Base-by-base conservation (phyloP, 2,113 vertebrate genomes). In the Dromaius novaehollandiae region DNA sequence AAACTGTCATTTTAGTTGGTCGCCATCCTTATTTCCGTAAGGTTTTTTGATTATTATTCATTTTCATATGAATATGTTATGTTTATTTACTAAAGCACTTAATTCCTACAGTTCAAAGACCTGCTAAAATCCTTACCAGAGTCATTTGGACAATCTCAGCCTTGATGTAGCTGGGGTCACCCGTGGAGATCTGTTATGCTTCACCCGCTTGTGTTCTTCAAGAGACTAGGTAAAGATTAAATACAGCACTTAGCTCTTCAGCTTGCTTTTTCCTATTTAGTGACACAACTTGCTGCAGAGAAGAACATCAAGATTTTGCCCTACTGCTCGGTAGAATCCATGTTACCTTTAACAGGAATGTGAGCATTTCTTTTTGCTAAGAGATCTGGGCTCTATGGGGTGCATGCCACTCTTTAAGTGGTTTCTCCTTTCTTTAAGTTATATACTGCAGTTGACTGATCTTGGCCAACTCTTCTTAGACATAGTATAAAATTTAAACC, bases 41-140 rank as follows among this genome's bases (percentile, higher is more conserved):
- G 4, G 1, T 0, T 42, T 63, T 75, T 76, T 5, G 0, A 69
- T 75, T 46, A 40, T 80, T 69, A 4, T 76, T 82, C 75, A 15
- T 13, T 94, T 76, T 65, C 55, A 8, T 73, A 34, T n/a, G 13
- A 48, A 4, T 42, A 42, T 36, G 19, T 13, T 48, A 6, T 15
- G 53, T 3, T 4, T 87, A 28, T 61, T 63, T 89, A 73, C 40
- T 89, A 65, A 93, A 93, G 28, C 8, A 71, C 15, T 14, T 55
- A 11, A 66, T 63, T 50, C 2, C 2, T 78, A 13, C 14, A 69
- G 42, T 76, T 91, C 22, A 44, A 50, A 56, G 24, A 21, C n/a
- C 28, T 38, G 38, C 32, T 70, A 26, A 80, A 74, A 53, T 48
- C 38, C 44, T 9, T 55, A 3, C 19, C 28, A 14, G 50, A 55